phyloP scores from a whole-genome alignment of 1,140 invertebrate genomes.

The Micrasema minimum region DNA sequence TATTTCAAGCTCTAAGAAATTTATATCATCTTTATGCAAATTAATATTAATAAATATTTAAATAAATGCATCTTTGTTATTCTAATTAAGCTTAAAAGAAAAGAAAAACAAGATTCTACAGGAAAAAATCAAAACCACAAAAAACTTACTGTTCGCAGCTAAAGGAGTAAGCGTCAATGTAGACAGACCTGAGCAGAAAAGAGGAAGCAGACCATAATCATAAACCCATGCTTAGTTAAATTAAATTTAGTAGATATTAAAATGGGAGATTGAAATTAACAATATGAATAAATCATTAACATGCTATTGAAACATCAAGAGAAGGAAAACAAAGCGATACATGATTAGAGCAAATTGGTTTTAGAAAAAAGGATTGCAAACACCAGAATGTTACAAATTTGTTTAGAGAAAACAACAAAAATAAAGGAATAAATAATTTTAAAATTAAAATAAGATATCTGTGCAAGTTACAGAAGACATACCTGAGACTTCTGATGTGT shows the following conservation, averaged over 20 bases:
- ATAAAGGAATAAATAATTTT: slow-evolving; percentile 14
- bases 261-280: background rate
- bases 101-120: background rate
- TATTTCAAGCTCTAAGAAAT: no score
- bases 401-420: slow-evolving; percentile 18
- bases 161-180: slow-evolving; percentile 72
- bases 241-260: slow-evolving; percentile 40
- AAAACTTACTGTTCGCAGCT: slow-evolving; percentile 76
- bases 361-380: slow-evolving; percentile 21
- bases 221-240: slow-evolving; percentile 46
- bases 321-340: background rate
- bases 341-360: slow-evolving; percentile 1
- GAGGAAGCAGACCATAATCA: slow-evolving; percentile 52
- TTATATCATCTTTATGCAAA: no score
- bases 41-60: no score
- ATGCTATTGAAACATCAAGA: slow-evolving; percentile 16
- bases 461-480: slow-evolving; percentile 46
- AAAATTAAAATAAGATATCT: slow-evolving; percentile 45
- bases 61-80: no score
- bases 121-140: slow-evolving; percentile 27
- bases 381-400: slow-evolving; percentile 51
- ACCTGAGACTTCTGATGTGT: slow-evolving; percentile 79
- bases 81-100: background rate
- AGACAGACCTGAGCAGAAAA: slow-evolving; percentile 68
- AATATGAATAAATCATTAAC: slow-evolving; percentile 14